Evolutionary conservation across 2,888 invertebrate genomes (phyloP), one percentile per base, ranked within the genome.

Genomic region (Apotomis turbidana): DNA sequence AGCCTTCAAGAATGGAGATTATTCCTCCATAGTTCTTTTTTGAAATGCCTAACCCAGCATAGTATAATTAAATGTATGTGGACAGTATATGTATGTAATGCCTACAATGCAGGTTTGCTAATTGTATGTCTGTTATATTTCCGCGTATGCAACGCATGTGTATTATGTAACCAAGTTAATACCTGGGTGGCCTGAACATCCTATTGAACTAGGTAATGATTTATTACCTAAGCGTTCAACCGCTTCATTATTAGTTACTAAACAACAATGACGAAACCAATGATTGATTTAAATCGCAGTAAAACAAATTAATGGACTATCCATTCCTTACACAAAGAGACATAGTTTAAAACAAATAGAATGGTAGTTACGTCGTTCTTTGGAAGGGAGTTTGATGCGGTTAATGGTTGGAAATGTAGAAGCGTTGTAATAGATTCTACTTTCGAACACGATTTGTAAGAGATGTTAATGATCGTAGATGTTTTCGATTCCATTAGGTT

Each of bases 221-320:
- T 44, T 15, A 54, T 64, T 41, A 41, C 12, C 10, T 8, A 6
- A 62, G 8, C 54, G 12, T 49, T 67, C 55, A 67, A 71, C 27
- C 57, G 68, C 58, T 68, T 72, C 62, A 68, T 68, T 72, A 58
- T n/a, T 36, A 58, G 71, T 72, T 68, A 61, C 68, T 46, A 58
- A 72, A 72, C 52, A 57, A 67, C 41, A 68, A 62, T 63, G 58
- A 62, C 58, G 68, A 62, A 62, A 72, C 63, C 61, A 44, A n/a
- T 68, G 62, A 68, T 72, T 72, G 68, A 68, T 72, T 62, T 41
- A 68, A 58, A 41, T 44, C 52, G 49, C 46, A 61, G 68, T 51
- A 49, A 60, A 51, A 49, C 41, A 27, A 61, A 71, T 71, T 71
- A 60, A 71, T 71, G 49, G 61, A 67, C 41, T 59, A 54, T 27